A percentile compares a stretch with the other conserved stretches of the same genome.
Conservation (phyloP, 2,797 vertebrate genomes). For the Gobio occitaniae region DNA sequence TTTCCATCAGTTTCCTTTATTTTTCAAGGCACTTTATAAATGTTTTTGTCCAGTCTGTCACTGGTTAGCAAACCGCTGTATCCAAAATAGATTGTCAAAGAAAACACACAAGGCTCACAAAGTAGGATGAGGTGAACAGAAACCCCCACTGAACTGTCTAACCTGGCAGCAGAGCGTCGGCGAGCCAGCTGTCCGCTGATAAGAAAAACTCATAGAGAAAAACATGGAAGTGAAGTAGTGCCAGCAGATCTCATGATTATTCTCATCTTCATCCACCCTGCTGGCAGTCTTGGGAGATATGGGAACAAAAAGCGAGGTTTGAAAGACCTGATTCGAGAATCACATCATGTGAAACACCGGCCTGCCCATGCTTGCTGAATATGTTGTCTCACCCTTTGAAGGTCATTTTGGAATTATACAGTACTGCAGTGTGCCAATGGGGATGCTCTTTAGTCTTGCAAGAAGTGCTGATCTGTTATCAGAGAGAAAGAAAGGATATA, state of each 20-base stretch:
- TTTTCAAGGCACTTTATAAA: not conserved
- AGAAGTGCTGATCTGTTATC: constrained; percentile 46
- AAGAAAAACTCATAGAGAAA: constrained; percentile 34
- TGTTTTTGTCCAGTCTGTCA: not conserved
- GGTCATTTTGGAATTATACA: constrained; percentile 45
- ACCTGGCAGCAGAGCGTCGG: not conserved
- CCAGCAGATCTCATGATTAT: constrained; percentile 27
- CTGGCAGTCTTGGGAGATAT: constrained; percentile 9
- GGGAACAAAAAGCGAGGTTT: constrained; percentile 12
- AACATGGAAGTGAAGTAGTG: constrained; percentile 5
- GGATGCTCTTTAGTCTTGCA: not conserved
- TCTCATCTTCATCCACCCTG: constrained; percentile 8
- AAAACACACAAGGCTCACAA: not conserved
- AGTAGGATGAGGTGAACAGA: not conserved
- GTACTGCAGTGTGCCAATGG: not conserved
- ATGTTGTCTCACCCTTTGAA: constrained; percentile 29
- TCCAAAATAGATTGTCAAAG: not conserved
- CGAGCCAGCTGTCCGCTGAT: constrained; percentile 25
- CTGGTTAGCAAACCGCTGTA: not conserved
- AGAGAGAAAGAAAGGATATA: constrained; percentile 3
- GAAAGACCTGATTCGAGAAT: constrained; percentile 4
- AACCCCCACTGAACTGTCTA: constrained; percentile 4
- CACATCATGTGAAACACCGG: constrained; percentile 2
- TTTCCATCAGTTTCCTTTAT: not conserved
- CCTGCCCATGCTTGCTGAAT: constrained; percentile 11